Evolutionary conservation across 2,113 vertebrate genomes (phyloP), one percentile per base, ranked within the genome.

Genomic region (Symphodus melops): DNA sequence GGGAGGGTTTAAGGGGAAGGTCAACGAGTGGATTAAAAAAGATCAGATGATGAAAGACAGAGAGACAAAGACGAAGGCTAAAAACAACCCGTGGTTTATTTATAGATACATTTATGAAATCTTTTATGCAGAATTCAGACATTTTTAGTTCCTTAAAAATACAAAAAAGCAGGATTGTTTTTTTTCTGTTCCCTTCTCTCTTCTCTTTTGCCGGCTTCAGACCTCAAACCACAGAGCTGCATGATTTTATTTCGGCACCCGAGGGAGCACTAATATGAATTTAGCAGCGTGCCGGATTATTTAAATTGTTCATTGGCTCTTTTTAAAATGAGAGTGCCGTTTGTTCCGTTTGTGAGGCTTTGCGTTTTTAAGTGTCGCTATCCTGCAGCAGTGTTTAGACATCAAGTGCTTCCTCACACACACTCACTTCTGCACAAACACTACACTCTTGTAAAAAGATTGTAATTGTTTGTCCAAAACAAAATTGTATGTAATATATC

Each of bases 351-450:
- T 16, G 11, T 44, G 3, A 17, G 14, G 17, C 46, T 7, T 4
- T 8, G 53, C 11, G 8, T 41, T 39, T 41, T 39, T 68, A 3
- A 12, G 9, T 0, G 3, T 65, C 51, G 25, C 39, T 33, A 12
- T 61, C 54, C 48, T 80, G 28, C 48, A 19, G 62, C 57, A 33
- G n/a, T n/a, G n/a, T n/a, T n/a, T n/a, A n/a, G n/a, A n/a, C n/a
- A n/a, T n/a, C n/a, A n/a, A n/a, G n/a, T n/a, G n/a, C n/a, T n/a
- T n/a, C n/a, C n/a, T n/a, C n/a, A n/a, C n/a, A n/a, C 63, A 70
- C 46, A 51, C 28, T 3, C 5, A 74, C 20, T 25, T 58, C 16
- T 39, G 61, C 36, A 41, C 13, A 61, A 63, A 63, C n/a, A 53
- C 25, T 70, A 0, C 0, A 33, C 28, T 33, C 28, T 1, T 4